Percentiles rank a stretch among this genome's conserved stretches.
Evolutionary conservation across 2,113 vertebrate genomes (phyloP).

Genomic region (Pluvianellus socialis): DNA sequence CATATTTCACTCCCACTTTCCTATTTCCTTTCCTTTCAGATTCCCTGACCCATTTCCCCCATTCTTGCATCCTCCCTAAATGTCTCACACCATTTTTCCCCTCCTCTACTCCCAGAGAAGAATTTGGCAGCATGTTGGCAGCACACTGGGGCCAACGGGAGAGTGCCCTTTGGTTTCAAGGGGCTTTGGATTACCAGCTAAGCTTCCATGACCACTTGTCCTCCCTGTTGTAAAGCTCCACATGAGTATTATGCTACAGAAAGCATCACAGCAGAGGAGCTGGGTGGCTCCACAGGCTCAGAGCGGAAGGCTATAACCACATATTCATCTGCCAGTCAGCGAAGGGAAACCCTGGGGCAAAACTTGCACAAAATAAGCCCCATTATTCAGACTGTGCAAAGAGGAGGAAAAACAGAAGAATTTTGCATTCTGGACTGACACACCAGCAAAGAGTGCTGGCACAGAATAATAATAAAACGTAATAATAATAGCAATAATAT

Average conservation of each 20-base stretch:
- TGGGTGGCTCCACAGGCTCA: constrained; percentile 16
- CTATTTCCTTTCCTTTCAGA: background rate
- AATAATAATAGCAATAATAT: constrained; percentile 56
- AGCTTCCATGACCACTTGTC: constrained; percentile 24
- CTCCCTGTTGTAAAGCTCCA: background rate
- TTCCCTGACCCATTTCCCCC: background rate
- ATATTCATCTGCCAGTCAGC: constrained; percentile 42
- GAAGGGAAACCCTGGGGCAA: constrained; percentile 44
- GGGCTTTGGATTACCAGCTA: constrained; percentile 14
- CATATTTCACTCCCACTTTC: background rate
- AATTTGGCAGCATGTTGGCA: background rate
- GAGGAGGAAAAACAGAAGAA: background rate
- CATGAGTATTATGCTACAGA: constrained; percentile 2
- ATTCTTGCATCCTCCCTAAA: background rate
- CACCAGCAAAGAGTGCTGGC: background rate
- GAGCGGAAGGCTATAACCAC: background rate
- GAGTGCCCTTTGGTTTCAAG: background rate
- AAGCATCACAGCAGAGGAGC: constrained; percentile 37
- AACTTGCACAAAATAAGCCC: constrained; percentile 43
- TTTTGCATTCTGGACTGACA: constrained; percentile 32
- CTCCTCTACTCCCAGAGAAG: background rate
- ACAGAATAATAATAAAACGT: constrained; percentile 1
- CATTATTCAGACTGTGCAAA: constrained; percentile 25
- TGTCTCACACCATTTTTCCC: background rate
- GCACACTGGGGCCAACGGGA: background rate